Evolutionary conservation across 2,888 invertebrate species (phyloP), one percentile per base, ranked within the genome.

Genomic region (Pterobdella sp.): DNA sequence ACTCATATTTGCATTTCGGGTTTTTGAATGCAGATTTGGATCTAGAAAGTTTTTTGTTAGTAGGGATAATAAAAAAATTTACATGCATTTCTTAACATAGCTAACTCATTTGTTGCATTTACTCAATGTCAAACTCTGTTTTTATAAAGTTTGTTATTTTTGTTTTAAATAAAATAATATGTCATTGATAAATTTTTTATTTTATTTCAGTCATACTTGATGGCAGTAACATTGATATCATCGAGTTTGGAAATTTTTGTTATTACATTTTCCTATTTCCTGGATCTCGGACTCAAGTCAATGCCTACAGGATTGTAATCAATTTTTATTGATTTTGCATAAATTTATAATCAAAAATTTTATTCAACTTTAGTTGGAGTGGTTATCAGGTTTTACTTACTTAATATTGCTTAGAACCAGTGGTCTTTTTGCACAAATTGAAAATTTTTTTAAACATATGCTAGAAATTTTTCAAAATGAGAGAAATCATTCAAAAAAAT

Each of bases 21-120:
- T 86, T 74, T 86, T 87, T 82, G 87, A 87, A 79, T 80, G 86
- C 75, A 79, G 86, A 75, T 86, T 84, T 82, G 86, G 87, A 22
- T 86, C 86, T 31, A 82, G 82, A 74, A 86, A 86, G 79, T 87
- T 85, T 80, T 52, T 68, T 69, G 73, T 73, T 66, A 31, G 72
- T 65, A 42, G 35, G 29, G 29, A 26, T 10, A 7, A 32, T 64
- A 14, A 18, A 64, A 64, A 14, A 14, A 18, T 18, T 64, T 64
- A 14, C 10, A 26, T 14, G 14, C 10, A 22, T 64, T 22, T 18
- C 26, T 64, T 22, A 64, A 29, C 10, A 18, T 64, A 64, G 14
- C 14, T 18, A 29, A 18, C 18, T 18, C 14, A 49, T n/a, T 49
- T 14, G 52, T 49, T 14, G 14, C 14, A 49, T 49, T 49, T 49